phyloP scores from a whole-genome alignment of 2,797 vertebrate species.

The Notolepis coatsorum region DNA sequence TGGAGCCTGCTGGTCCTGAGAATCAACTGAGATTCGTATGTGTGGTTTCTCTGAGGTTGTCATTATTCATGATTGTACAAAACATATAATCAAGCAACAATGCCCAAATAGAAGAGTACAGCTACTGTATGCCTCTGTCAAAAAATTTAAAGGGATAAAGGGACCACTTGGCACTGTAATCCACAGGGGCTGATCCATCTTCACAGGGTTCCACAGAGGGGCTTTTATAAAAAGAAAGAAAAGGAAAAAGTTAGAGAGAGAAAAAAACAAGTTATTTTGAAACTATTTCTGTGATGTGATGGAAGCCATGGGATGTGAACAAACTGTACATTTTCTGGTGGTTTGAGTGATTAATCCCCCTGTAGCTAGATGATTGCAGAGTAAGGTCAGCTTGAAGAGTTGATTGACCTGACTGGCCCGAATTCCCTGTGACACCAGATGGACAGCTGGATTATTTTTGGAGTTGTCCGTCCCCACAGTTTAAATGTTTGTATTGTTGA shows the following conservation, averaged over 20 bases:
- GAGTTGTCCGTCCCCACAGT: no score
- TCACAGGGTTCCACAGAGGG: slow-evolving; percentile 48
- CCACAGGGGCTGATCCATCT: slow-evolving; percentile 39
- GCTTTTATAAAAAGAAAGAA: slow-evolving; percentile 29
- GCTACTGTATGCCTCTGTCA: slow-evolving; percentile 28
- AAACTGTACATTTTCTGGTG: slow-evolving; percentile 79
- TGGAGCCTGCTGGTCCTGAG: no score
- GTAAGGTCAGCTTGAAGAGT: slow-evolving; percentile 81
- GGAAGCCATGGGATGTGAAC: slow-evolving; percentile 71
- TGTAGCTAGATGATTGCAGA: slow-evolving; percentile 79
- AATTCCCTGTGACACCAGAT: slow-evolving; percentile 76
- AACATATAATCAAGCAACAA: slow-evolving; percentile 72
- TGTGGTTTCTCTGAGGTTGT: slow-evolving; percentile 40
- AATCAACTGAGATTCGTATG: no score
- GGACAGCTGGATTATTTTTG: slow-evolving; percentile 72
- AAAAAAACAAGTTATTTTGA: no score
- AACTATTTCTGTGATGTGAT: slow-evolving; percentile 69
- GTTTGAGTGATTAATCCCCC: slow-evolving; percentile 84
- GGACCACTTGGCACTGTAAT: slow-evolving; percentile 46
- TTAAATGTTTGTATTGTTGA: slow-evolving; percentile 61
- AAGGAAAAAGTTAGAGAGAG: slow-evolving; percentile 9
- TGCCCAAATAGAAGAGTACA: slow-evolving; percentile 60
- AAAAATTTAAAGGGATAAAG: slow-evolving; percentile 32
- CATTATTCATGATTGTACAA: slow-evolving; percentile 70
- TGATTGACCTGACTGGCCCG: slow-evolving; percentile 71